These are phyloP conservation scores for Ormia ochracea DNA, from an alignment of 2,888 invertebrate species.

Conservation along the genomic window DNA sequence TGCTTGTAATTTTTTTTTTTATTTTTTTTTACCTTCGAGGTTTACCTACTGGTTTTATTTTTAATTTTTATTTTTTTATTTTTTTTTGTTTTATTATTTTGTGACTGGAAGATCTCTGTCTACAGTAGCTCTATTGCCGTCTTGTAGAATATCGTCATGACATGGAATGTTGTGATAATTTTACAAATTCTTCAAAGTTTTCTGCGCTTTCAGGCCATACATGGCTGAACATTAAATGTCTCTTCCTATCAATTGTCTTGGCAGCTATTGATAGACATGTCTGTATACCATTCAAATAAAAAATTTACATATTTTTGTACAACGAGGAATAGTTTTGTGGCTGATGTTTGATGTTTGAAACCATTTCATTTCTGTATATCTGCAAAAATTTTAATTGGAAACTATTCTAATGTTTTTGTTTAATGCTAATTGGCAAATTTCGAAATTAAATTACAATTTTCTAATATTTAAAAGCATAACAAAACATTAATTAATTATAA, in stretches of 20 bases:
- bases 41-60: background rate
- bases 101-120: background rate
- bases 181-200: slow-evolving; percentile 8
- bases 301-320: slow-evolving; percentile 12
- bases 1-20: background rate
- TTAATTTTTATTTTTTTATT: background rate
- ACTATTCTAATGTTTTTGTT: background rate
- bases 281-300: slow-evolving; percentile 36
- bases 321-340: background rate
- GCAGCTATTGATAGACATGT: slow-evolving; percentile 29
- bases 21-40: background rate
- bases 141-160: slow-evolving; percentile 12
- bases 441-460: background rate
- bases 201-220: background rate
- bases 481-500: too few species aligned
- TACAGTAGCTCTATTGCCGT: slow-evolving; percentile 35
- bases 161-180: slow-evolving; percentile 38
- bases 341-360: background rate
- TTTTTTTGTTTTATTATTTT: background rate
- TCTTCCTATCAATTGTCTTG: slow-evolving; percentile 28
- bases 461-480: background rate
- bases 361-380: background rate
- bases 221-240: background rate
- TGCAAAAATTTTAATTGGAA: slow-evolving; percentile 1
- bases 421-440: background rate